Base-by-base conservation (phyloP, 2,797 vertebrate genomes). In the Oryzias sinensis region DNA sequence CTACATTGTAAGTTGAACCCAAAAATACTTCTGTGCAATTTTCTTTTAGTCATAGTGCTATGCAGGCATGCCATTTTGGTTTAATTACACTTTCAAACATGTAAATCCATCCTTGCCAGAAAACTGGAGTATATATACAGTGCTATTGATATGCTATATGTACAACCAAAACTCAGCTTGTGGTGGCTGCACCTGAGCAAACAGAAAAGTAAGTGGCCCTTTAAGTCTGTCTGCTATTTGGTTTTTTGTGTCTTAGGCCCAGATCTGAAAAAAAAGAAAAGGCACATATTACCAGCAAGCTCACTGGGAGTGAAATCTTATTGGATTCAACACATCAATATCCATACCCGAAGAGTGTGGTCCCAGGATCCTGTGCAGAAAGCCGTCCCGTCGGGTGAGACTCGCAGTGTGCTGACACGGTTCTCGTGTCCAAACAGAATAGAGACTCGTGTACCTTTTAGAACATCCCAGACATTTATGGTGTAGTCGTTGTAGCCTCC, bases 301-400 rank as follows among this genome's bases (percentile, higher is more conserved):
- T 51, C 4, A 20, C 1, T 20, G 9, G 14, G 47, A 6, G 9
- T 17, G 14, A 6, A 47, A 20, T 57, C 17, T 9, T 24, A 6
- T 52, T 25, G 45, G 24, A 51, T 43, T 7, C 4, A 27, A 54
- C 9, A 16, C 14, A 57, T 37, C 0, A 0, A 48, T 45, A 53
- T 8, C 56, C 71, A 84, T 84, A 99, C 97, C 77, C 97, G 91
- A 4, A 99, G 93, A 47, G 97, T 99, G 82, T 99, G 96, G 77
- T 99, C 97, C 97, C 97, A 99, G 44, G 97, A 99, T 50, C 97
- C 97, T 0, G 97, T 96, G 87, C 94, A 95, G 91, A 99, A 99
- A 0, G 97, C 93, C 0, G 97, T 99, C 41, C 97, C 97, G 0
- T 99, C 97, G 0, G 97, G 96, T 27, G 97, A 99, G 2, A 99